Base-by-base conservation (phyloP, 1,140 invertebrate genomes). In the Diorhabda elongata region DNA sequence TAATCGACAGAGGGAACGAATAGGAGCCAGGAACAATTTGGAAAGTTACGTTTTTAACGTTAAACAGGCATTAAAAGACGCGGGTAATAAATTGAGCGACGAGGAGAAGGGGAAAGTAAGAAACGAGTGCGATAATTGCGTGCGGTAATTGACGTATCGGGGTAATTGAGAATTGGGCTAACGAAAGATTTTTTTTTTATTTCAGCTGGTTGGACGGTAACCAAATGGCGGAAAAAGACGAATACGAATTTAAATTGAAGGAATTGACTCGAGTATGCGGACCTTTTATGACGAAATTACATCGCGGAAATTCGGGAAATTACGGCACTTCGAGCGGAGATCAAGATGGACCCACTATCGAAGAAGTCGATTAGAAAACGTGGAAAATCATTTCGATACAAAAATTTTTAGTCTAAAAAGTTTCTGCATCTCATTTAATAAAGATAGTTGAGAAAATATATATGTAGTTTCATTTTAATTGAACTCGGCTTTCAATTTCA, bases 11-110 rank as follows among this genome's bases (percentile, higher is more conserved):
- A 79, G 82, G 8, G 83, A 87, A 45, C 82, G 86, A 45, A 85
- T 92, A 42, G 73, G 82, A 0, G 84, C 87, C 57, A 87, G 89
- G 71, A 92, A 93, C 76, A 81, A 84, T 64, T 78, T 92, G 3
- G 91, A 93, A 80, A 84, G 84, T 69, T 92, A 93, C 74, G 84
- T 87, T 7, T 93, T 90, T 81, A 86, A 71, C 42, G 86, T 92
- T 74, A 77, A 79, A 61, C 77, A 80, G 71, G 75, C 78, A 1
- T 65, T 77, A 3, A 75, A 81, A 11, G 77, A 81, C 3, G 44
- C 70, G 11, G 80, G 76, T 2, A 67, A 64, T 5, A 79, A 78
- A 66, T 61, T 82, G 43, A 76, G 66, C 64, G 66, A 67, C 0
- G 69, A 78, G n/a, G 85, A 87, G 61, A 82, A 80, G 56, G 74